Evolutionary conservation across 2,888 invertebrate species (phyloP), one percentile per base, ranked within the genome.

Genomic region (Drosophila limbata): DNA sequence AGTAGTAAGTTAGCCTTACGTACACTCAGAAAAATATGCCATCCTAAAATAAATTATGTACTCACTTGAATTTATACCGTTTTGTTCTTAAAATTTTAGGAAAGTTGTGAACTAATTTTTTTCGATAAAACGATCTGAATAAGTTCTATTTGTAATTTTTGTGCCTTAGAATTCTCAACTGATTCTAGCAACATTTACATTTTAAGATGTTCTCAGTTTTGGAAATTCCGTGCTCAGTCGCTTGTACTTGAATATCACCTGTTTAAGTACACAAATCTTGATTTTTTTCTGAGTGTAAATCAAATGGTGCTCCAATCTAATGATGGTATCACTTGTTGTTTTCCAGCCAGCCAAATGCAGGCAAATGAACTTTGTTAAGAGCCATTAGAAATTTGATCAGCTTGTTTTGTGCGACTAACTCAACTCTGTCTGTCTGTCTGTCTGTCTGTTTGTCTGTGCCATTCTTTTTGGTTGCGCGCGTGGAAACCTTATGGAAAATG

Each of bases 381-480:
- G 68, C 88, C 88, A 85, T 85, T 89, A 89, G 87, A 85, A 89
- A 85, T 84, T 84, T 42, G 89, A 89, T 81, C 76, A 70, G 73
- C 65, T 89, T 84, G 79, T 88, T 89, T 28, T 28, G 28, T 8
- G 28, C 28, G 28, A 28, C 8, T 8, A 28, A 28, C 28, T 28
- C 25, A 25, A 5, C 25, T 51, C 21, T 51, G 17, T 37, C 17
- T 17, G 31, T 15, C 6, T 59, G 59, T 45, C 50, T 56, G 52
- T 51, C 33, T 50, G 17, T 50, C 15, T 15, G 17, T 15, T 3
- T 61, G 59, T 45, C 50, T 56, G 52, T 45, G 45, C 31, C 50
- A 60, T 55, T 62, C 39, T 48, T 55, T 25, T 35, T 35, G 42
- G 15, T 8, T 53, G 59, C 37, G 64, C 73, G 69, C 77, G 72